Evolutionary conservation across 2,797 vertebrate genomes (phyloP), one percentile per base, ranked within the genome.

Genomic region (Aphelocoma californica): DNA sequence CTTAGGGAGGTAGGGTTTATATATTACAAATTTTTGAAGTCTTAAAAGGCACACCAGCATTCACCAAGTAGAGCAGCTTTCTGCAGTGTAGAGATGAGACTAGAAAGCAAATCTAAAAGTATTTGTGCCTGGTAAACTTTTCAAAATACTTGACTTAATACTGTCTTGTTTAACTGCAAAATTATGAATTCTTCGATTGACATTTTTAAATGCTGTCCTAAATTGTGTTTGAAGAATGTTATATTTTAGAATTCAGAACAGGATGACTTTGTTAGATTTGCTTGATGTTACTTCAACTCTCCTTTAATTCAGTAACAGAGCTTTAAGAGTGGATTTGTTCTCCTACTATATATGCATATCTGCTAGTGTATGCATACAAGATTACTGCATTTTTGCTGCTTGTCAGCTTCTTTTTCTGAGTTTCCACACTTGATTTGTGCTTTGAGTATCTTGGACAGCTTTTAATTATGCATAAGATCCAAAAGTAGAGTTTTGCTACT

Each of bases 391-490:
- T 93, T 93, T 88, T 92, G 9, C 71, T 54, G 45, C 51, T 87
- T 82, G 44, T 79, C 90, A 73, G 18, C 64, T 94, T 81, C 56
- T 81, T 58, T 75, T 66, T 92, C 84, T 56, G 29, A 80, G 32
- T 90, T 82, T 51, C 38, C 40, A 78, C 19, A 32, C 32, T 73
- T 1, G 0, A 80, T 93, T 60, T 67, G 19, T 67, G 34, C 78
- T 86, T 89, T 85, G 32, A 82, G 26, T 75, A 62, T 95, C 95
- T 71, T 85, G 74, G 71, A 82, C 71, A 3, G 1, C 54, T 91
- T 92, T 95, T 90, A 84, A 60, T 91, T 92, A 90, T 88, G n/a
- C 42, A 78, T 69, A 57, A 78, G n/a, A 81, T 91, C 44, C 88
- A 89, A 74, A 50, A 83, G 21, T n/a, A 81, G 44, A 79, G 34